phyloP scores from a whole-genome alignment of 2,113 vertebrate species.

The Lampris incognitus region DNA sequence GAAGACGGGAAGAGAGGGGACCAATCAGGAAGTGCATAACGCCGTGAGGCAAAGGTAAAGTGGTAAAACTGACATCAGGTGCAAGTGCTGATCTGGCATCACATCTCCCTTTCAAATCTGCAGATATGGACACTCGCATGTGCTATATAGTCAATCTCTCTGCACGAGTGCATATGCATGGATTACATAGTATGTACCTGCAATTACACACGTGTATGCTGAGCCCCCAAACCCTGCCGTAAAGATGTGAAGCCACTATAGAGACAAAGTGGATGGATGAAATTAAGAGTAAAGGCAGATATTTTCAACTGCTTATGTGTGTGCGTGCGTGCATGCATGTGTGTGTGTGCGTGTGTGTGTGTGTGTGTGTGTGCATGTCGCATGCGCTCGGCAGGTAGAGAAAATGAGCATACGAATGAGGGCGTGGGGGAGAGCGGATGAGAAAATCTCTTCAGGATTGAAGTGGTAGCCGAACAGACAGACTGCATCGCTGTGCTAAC shows the following conservation, averaged over 20 bases:
- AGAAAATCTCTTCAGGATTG: constrained; percentile 41
- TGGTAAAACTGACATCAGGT: constrained; percentile 58
- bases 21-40: constrained; percentile 26
- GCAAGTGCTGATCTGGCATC: constrained; percentile 73
- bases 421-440: constrained; percentile 13
- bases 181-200: constrained; percentile 18
- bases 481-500: constrained; percentile 66
- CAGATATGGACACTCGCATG: constrained; percentile 61
- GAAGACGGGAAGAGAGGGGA: background rate
- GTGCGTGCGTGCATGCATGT: constrained; percentile 21
- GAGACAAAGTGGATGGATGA: constrained; percentile 57
- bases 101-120: constrained; percentile 62
- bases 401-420: constrained; percentile 18
- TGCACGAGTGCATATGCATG: no score
- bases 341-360: constrained; percentile 5
- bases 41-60: constrained; percentile 34
- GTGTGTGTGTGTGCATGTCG: background rate
- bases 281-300: constrained; percentile 56
- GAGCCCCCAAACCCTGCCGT: background rate
- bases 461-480: constrained; percentile 67
- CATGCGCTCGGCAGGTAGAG: background rate
- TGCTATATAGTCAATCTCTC: background rate
- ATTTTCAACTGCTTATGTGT: constrained; percentile 56
- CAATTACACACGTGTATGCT: constrained; percentile 13
- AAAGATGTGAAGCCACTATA: constrained; percentile 42